phyloP scores from a whole-genome alignment of 2,888 invertebrate species.

The Phaonia tiefii region DNA sequence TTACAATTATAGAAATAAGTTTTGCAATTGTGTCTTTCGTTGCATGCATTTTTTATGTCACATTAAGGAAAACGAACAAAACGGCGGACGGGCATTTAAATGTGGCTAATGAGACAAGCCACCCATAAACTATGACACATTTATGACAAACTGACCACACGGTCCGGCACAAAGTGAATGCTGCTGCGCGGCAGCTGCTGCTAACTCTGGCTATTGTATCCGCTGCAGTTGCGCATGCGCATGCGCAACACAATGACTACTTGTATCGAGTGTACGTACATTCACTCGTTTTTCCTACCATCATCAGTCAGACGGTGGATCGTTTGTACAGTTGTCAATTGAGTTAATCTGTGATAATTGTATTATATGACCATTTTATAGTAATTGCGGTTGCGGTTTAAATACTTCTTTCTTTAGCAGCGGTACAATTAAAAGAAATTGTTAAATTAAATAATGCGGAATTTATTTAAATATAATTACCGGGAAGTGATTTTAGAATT shows the following conservation, averaged over 20 bases:
- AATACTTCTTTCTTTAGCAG: neutral
- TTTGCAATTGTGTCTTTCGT: slow-evolving; percentile 38
- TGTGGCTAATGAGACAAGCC: slow-evolving; percentile 32
- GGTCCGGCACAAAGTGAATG: slow-evolving; percentile 12
- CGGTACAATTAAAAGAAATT: slow-evolving; percentile 25
- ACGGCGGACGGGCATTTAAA: slow-evolving; percentile 20
- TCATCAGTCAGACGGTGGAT: neutral
- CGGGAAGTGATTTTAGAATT: slow-evolving; percentile 24
- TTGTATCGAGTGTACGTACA: too few relatives aligned
- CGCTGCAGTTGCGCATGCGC: neutral
- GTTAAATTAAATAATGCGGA: slow-evolving; percentile 8
- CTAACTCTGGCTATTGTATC: neutral
- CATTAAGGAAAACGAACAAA: slow-evolving; percentile 9
- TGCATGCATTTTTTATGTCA: slow-evolving; percentile 10
- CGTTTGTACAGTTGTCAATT: slow-evolving; percentile 9
- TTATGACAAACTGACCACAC: slow-evolving; percentile 16
- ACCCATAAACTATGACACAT: slow-evolving; percentile 48
- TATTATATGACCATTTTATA: slow-evolving; percentile 32
- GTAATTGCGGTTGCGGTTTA: slow-evolving; percentile 25
- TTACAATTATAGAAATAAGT: slow-evolving; percentile 51
- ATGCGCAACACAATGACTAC: neutral
- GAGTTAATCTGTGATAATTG: slow-evolving; percentile 12
- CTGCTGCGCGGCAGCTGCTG: neutral
- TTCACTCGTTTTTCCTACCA: too few relatives aligned
- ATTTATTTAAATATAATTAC: slow-evolving; percentile 32